A percentile compares a stretch with the other conserved stretches of the same genome.
Conservation (phyloP, 2,888 invertebrate genomes). For the Lasioglossum marginatum region DNA sequence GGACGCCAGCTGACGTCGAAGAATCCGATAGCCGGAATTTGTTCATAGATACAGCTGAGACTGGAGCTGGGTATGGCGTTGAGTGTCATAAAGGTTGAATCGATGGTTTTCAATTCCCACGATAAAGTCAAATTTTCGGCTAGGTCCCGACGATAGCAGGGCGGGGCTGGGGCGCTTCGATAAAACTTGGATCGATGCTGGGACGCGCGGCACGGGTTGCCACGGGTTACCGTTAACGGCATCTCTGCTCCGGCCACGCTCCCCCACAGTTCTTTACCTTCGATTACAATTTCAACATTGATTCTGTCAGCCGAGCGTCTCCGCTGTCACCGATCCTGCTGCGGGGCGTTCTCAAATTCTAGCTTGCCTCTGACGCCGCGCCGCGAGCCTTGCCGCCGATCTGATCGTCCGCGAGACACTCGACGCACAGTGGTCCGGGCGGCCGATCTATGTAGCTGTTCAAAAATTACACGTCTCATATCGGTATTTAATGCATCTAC, state of each 20-base stretch:
- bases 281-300: conserved; percentile 69
- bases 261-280: conserved; percentile 60
- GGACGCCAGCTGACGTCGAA: conserved; percentile 26
- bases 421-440: background rate
- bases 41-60: conserved; percentile 27
- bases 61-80: background rate
- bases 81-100: conserved; percentile 7
- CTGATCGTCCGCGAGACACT: background rate
- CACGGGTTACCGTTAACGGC: conserved; percentile 84
- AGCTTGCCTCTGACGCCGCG: background rate
- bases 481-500: too few relatives aligned
- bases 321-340: conserved; percentile 29
- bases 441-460: too few relatives aligned
- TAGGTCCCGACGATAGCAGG: conserved; percentile 70
- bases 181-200: conserved; percentile 84
- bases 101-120: conserved; percentile 48
- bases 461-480: too few relatives aligned
- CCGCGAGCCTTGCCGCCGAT: background rate
- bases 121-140: conserved; percentile 68
- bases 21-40: conserved; percentile 31
- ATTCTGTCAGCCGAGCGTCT: conserved; percentile 43
- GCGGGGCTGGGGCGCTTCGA: conserved; percentile 82
- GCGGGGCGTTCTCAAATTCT: conserved; percentile 3
- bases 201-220: conserved; percentile 82
- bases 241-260: conserved; percentile 73